These are phyloP conservation scores for Calliopum simillimum DNA, from an alignment of 2,888 invertebrate species.

Conservation along the genomic window DNA sequence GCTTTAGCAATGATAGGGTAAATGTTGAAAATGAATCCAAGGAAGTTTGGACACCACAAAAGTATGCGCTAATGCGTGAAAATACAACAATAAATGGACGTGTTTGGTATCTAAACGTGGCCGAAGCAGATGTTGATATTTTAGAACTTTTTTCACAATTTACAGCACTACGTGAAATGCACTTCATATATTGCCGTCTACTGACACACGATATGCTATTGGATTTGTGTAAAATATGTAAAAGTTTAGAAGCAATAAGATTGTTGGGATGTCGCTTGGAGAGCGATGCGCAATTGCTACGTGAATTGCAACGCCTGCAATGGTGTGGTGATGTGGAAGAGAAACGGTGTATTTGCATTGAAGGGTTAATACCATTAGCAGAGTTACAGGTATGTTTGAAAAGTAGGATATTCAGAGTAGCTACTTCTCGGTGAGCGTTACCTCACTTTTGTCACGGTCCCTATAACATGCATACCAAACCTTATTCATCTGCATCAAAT, in stretches of 20 bases:
- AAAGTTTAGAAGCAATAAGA: conserved; percentile 16
- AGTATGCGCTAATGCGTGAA: conserved; percentile 46
- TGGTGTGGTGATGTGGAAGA: not conserved
- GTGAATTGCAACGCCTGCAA: not conserved
- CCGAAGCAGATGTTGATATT: conserved; percentile 8
- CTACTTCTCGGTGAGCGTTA: no score
- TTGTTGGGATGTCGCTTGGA: conserved; percentile 31
- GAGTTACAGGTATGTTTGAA: conserved; percentile 25
- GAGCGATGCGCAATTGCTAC: conserved; percentile 22
- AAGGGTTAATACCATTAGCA: conserved; percentile 25
- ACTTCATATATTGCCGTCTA: conserved; percentile 33
- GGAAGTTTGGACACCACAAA: conserved; percentile 30
- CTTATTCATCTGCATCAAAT: no score
- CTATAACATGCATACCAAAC: no score
- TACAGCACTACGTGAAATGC: conserved; percentile 10
- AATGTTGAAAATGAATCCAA: conserved; percentile 42
- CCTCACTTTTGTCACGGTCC: no score
- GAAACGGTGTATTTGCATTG: conserved; percentile 16
- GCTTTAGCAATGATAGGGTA: conserved; percentile 42
- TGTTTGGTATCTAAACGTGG: conserved; percentile 33
- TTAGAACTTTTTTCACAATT: not conserved
- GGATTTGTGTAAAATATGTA: not conserved
- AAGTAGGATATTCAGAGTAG: not conserved
- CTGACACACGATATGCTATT: conserved; percentile 20
- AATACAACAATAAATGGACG: conserved; percentile 43